These are phyloP conservation scores for Tapirus indicus DNA, from an alignment of 2,797 vertebrate species.

Conservation along the genomic window DNA sequence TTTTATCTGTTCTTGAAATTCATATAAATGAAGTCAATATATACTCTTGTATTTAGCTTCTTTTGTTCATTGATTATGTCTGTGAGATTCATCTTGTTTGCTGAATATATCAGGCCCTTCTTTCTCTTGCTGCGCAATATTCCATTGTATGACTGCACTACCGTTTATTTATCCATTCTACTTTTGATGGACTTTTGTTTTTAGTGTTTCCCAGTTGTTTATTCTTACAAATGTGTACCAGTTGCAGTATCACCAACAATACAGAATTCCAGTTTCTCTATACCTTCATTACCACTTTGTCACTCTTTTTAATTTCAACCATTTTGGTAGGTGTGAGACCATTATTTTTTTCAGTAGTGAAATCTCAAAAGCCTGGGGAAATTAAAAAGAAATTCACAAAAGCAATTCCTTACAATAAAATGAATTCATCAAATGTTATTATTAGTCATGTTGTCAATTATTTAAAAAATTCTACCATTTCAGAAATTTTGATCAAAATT, in stretches of 20 bases:
- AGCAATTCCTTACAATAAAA: background rate
- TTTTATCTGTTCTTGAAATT: background rate
- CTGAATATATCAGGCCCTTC: background rate
- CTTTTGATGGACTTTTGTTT: background rate
- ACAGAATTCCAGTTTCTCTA: background rate
- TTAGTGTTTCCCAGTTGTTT: background rate
- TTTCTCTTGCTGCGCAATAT: background rate
- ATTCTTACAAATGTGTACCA: background rate
- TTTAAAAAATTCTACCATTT: background rate
- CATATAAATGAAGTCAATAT: background rate
- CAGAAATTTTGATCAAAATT: constrained; percentile 17
- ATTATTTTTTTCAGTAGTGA: background rate
- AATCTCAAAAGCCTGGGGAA: background rate
- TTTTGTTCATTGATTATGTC: background rate
- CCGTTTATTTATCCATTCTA: too few relatives aligned
- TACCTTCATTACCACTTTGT: background rate
- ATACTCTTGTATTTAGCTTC: background rate
- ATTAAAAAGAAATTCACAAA: background rate
- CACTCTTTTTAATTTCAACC: background rate
- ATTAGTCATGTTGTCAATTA: background rate
- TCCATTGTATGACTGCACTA: too few relatives aligned
- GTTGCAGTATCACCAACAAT: background rate
- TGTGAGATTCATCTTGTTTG: background rate
- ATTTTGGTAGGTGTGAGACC: too few relatives aligned
- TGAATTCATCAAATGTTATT: background rate